phyloP scores from a whole-genome alignment of 1,140 invertebrate species.

The Rhyacophila brunnea region DNA sequence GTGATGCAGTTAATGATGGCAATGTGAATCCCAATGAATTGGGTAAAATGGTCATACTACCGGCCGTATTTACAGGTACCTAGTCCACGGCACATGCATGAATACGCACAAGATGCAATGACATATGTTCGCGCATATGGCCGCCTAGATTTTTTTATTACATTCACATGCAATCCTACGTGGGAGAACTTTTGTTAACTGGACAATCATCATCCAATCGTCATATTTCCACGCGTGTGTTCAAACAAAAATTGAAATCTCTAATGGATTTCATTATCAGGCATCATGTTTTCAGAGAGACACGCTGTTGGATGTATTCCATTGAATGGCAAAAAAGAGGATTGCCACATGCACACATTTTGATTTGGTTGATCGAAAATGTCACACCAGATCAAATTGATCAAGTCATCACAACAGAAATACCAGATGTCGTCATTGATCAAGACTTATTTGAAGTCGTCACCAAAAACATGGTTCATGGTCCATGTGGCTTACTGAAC shows the following conservation, averaged over 20 bases:
- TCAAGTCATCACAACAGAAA: constrained; percentile 11
- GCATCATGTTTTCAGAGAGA: constrained; percentile 37
- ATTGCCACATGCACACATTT: constrained; percentile 51
- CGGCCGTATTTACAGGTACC: constrained; percentile 47
- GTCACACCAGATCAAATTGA: constrained; percentile 13
- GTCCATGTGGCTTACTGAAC: constrained; percentile 50
- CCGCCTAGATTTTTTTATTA: constrained; percentile 40
- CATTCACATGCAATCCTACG: constrained; percentile 48
- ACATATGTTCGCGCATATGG: constrained; percentile 48
- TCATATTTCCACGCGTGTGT: constrained; percentile 41
- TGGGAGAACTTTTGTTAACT: constrained; percentile 43
- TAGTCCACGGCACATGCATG: constrained; percentile 47
- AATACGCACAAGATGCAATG: constrained; percentile 48
- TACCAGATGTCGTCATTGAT: constrained; percentile 42
- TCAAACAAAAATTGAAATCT: constrained; percentile 41
- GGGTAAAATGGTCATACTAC: constrained; percentile 42
- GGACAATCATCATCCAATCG: constrained; percentile 36
- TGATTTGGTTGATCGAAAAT: constrained; percentile 45
- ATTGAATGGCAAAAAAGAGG: constrained; percentile 51
- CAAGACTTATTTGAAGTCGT: constrained; percentile 42
- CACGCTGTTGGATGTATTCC: constrained; percentile 46
- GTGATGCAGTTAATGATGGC: constrained; percentile 37
- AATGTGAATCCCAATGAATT: constrained; percentile 13
- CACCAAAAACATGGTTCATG: constrained; percentile 52
- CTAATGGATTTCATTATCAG: constrained; percentile 42